Evolutionary conservation across 1,140 invertebrate species (phyloP).

Genomic region (Drosophila kohkoa): DNA sequence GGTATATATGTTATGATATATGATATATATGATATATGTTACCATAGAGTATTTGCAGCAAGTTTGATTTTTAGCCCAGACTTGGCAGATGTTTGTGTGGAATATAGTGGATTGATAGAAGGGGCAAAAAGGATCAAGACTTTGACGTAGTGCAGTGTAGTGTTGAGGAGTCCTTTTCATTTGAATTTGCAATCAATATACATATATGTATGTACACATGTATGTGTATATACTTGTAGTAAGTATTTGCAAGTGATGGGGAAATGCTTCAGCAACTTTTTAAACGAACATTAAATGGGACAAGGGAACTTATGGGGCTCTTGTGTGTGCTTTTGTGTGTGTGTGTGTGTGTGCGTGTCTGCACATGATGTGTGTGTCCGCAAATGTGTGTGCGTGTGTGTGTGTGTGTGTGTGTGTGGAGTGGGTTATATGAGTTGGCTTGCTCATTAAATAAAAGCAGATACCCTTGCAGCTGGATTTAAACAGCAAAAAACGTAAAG

Average conservation of each 20-base stretch:
- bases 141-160: too few species aligned
- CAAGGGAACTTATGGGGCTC: conserved; percentile 1
- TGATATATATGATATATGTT: too few species aligned
- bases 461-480: conserved; percentile 58
- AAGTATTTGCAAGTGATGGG: conserved; percentile 25
- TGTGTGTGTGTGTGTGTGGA: conserved; percentile 15
- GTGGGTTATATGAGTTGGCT: conserved; percentile 12
- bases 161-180: background rate
- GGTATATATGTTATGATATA: too few species aligned
- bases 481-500: conserved; percentile 19
- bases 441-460: conserved; percentile 67
- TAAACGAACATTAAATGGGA: conserved; percentile 24
- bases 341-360: conserved; percentile 27
- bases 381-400: conserved; percentile 13
- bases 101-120: too few species aligned
- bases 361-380: conserved; percentile 26
- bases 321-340: conserved; percentile 19
- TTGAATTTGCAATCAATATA: conserved; percentile 55
- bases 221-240: background rate
- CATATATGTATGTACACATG: background rate
- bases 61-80: background rate
- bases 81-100: too few species aligned
- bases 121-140: too few species aligned
- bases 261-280: conserved; percentile 56
- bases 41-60: too few species aligned